phyloP scores from a whole-genome alignment of 2,888 invertebrate species.

The Ornithoptera priamus region DNA sequence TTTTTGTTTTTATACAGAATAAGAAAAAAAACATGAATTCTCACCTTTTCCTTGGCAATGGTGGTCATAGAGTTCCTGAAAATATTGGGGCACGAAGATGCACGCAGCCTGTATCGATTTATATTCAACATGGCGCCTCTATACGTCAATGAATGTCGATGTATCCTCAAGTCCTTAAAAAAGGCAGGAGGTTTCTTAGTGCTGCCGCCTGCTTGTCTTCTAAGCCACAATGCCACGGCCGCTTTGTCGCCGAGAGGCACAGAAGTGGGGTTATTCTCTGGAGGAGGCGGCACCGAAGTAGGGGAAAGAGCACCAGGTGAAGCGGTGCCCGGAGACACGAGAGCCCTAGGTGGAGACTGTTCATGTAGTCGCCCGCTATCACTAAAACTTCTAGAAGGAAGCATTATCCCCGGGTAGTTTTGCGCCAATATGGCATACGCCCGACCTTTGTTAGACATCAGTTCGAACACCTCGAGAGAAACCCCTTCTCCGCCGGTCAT shows the following conservation, averaged over 20 bases:
- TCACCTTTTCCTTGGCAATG: constrained; percentile 87
- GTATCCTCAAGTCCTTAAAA: constrained; percentile 86
- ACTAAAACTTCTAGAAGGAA: constrained; percentile 87
- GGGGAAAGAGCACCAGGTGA: constrained; percentile 57
- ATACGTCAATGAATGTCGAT: constrained; percentile 89
- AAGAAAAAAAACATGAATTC: constrained; percentile 26
- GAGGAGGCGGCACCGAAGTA: constrained; percentile 43
- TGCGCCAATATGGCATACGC: constrained; percentile 86
- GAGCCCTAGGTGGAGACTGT: constrained; percentile 58
- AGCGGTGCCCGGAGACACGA: constrained; percentile 52
- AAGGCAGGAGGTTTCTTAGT: constrained; percentile 83
- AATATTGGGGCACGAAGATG: constrained; percentile 95
- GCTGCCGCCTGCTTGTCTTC: constrained; percentile 67
- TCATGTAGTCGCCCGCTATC: constrained; percentile 77
- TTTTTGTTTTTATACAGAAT: no score
- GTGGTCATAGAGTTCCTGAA: constrained; percentile 92
- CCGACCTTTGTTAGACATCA: constrained; percentile 84
- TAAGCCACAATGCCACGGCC: constrained; percentile 79
- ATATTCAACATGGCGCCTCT: constrained; percentile 93
- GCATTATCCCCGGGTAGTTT: constrained; percentile 86
- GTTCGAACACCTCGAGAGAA: constrained; percentile 86
- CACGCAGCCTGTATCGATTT: constrained; percentile 87
- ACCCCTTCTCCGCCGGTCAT: constrained; percentile 88
- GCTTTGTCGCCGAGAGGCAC: constrained; percentile 64
- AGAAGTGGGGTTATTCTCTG: constrained; percentile 38